These are phyloP conservation scores for Agelas oroides DNA, from an alignment of 37 sponge, comb jelly and placozoan genomes.

Conservation along the genomic window DNA sequence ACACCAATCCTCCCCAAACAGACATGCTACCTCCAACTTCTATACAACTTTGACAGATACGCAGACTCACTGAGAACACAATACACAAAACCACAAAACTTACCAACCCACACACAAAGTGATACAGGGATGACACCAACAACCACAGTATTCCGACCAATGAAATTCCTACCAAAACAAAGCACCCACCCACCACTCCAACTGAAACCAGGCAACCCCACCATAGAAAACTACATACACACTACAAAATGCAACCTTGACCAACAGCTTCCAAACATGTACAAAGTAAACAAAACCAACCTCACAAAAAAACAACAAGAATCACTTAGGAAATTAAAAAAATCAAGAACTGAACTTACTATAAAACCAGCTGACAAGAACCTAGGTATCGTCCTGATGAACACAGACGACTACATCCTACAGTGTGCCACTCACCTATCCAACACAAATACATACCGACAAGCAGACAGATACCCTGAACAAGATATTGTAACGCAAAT, in stretches of 20 bases:
- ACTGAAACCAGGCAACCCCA: neutral
- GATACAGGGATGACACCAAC: neutral
- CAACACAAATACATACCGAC: neutral
- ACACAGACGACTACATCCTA: conserved; percentile 18
- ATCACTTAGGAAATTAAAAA: neutral
- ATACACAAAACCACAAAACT: neutral
- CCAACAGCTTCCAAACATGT: conserved; percentile 2
- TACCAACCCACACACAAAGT: neutral
- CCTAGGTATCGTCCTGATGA: conserved; percentile 18
- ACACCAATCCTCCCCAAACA: neutral
- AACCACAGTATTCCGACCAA: neutral
- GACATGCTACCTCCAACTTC: neutral
- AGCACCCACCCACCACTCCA: neutral
- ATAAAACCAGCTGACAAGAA: conserved; percentile 48
- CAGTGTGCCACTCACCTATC: conserved; percentile 1
- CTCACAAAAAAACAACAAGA: neutral
- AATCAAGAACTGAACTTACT: neutral
- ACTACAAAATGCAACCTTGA: neutral
- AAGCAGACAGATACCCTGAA: no score
- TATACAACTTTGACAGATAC: conserved; percentile 1
- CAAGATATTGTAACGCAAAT: conserved; percentile 47
- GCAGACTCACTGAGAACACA: neutral
- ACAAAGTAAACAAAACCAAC: neutral
- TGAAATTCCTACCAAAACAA: conserved; percentile 33
- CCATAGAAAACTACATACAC: conserved; percentile 12